Evolutionary conservation across 2,797 vertebrate species (phyloP).

Genomic region (Mallotus villosus): DNA sequence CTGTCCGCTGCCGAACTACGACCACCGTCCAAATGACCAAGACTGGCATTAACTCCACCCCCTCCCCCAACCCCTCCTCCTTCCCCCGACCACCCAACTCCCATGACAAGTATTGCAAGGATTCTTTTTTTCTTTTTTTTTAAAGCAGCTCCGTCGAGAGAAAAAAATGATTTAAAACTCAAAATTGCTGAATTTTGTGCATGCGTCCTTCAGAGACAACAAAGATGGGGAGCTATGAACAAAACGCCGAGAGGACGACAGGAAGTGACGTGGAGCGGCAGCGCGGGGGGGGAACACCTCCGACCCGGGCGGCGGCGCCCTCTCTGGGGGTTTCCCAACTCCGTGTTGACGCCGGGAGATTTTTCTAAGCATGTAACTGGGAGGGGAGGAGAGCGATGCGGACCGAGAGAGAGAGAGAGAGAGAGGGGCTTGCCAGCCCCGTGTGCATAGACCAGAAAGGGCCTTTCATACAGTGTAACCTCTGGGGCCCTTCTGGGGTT

Average conservation of each 20-base stretch:
- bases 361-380: constrained; percentile 56
- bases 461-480: constrained; percentile 7
- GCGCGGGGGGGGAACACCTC: constrained; percentile 20
- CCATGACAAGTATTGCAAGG: constrained; percentile 55
- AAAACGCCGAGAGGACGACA: constrained; percentile 23
- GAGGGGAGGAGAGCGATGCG: constrained; percentile 26
- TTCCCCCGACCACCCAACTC: neutral
- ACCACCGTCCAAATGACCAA: constrained; percentile 51
- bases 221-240: constrained; percentile 39
- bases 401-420: constrained; percentile 34
- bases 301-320: constrained; percentile 35
- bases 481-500: constrained; percentile 26
- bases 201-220: constrained; percentile 70
- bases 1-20: constrained; percentile 40
- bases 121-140: constrained; percentile 42
- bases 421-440: constrained; percentile 31
- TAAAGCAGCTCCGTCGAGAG: constrained; percentile 42
- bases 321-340: constrained; percentile 33
- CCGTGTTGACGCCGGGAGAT: constrained; percentile 30
- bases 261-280: neutral
- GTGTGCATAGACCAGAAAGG: constrained; percentile 7
- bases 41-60: constrained; percentile 51
- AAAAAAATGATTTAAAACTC: constrained; percentile 50
- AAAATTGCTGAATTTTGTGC: constrained; percentile 72
- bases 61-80: too few species aligned